Evolutionary conservation across 2,113 vertebrate species (phyloP).

Genomic region (Procavia capensis): DNA sequence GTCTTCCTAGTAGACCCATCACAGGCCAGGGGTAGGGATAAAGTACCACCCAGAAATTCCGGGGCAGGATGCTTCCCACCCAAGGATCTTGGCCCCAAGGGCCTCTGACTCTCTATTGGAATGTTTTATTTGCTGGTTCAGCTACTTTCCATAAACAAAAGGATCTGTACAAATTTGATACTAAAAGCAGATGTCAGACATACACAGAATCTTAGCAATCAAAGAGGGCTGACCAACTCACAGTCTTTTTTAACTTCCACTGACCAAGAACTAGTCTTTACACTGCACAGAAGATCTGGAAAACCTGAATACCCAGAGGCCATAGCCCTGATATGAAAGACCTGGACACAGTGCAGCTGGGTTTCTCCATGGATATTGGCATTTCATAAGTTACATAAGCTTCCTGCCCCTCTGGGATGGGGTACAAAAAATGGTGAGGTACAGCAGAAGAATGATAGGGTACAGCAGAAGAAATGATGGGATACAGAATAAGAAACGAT

Average conservation of each 20-base stretch:
- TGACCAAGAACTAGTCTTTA: not conserved
- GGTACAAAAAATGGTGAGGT: not conserved
- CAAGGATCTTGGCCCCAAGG: not conserved
- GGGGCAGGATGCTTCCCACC: not conserved
- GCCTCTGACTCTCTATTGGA: not conserved
- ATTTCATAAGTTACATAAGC: not conserved
- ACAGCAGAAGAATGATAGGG: too few relatives aligned
- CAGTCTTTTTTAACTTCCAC: not conserved
- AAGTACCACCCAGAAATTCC: not conserved
- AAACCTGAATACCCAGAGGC: not conserved
- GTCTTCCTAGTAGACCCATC: not conserved
- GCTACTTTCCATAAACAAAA: not conserved
- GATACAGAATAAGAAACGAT: too few relatives aligned
- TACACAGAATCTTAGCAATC: conserved; percentile 46
- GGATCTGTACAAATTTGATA: not conserved
- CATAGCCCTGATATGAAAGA: not conserved
- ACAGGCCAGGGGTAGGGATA: not conserved
- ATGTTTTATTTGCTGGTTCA: not conserved
- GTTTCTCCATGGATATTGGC: not conserved
- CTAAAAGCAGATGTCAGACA: conserved; percentile 18
- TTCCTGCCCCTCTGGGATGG: not conserved
- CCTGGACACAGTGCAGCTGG: not conserved
- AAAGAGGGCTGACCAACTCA: not conserved
- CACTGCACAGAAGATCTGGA: not conserved
- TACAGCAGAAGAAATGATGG: too few relatives aligned